phyloP scores from a whole-genome alignment of 2,888 invertebrate genomes.

The Anaspis maculata region DNA sequence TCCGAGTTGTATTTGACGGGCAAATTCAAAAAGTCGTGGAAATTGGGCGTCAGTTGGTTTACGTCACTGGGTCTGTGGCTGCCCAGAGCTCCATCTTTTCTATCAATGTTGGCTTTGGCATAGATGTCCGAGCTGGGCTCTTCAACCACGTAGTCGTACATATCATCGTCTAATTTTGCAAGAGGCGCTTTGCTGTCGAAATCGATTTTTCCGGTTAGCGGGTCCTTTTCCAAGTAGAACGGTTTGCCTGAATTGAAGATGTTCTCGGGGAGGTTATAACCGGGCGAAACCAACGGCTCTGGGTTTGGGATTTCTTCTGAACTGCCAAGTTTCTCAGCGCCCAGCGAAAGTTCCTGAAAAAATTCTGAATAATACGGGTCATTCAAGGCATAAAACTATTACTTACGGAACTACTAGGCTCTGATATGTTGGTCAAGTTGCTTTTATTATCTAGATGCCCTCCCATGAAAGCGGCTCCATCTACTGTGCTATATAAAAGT shows the following conservation, averaged over 20 bases:
- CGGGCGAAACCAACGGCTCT: slow-evolving; percentile 37
- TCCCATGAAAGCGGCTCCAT: slow-evolving; percentile 32
- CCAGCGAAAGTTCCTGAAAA: not conserved
- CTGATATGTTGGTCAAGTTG: slow-evolving; percentile 9
- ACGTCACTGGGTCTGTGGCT: slow-evolving; percentile 52
- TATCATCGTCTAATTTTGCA: slow-evolving; percentile 28
- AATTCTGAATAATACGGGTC: not conserved
- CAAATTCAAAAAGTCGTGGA: slow-evolving; percentile 60
- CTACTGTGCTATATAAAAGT: slow-evolving; percentile 15
- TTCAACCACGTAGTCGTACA: slow-evolving; percentile 32
- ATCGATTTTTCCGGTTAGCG: slow-evolving; percentile 56
- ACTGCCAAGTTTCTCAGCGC: too few species aligned
- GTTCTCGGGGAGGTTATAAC: slow-evolving; percentile 46
- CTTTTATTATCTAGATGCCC: slow-evolving; percentile 30
- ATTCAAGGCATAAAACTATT: not conserved
- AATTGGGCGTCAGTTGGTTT: slow-evolving; percentile 53
- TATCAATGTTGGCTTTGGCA: slow-evolving; percentile 39
- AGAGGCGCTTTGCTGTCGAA: slow-evolving; percentile 49
- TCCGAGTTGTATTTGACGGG: slow-evolving; percentile 61
- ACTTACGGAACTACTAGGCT: not conserved
- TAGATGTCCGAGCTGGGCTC: slow-evolving; percentile 32
- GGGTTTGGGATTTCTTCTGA: slow-evolving; percentile 39
- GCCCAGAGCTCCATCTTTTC: slow-evolving; percentile 39
- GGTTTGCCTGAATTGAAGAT: slow-evolving; percentile 63
- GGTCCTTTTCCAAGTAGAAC: slow-evolving; percentile 61